Evolutionary conservation across 1,140 invertebrate genomes (phyloP).

Genomic region (Drosophila littoralis): DNA sequence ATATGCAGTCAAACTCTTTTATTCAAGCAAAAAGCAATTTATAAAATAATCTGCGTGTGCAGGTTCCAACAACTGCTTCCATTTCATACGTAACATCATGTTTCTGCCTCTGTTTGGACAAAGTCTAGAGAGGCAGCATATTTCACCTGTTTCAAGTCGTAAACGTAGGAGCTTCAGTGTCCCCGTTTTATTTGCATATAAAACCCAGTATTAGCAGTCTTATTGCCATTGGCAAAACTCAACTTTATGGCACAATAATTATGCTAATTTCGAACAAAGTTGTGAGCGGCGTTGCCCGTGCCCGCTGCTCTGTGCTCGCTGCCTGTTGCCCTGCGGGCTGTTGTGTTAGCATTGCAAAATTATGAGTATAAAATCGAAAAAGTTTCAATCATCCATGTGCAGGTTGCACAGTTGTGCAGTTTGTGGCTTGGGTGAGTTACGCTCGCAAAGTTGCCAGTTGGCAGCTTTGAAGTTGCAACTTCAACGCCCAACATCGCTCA

Average conservation of each 20-base stretch:
- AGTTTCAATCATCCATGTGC: constrained; percentile 72
- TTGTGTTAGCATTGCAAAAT: constrained; percentile 60
- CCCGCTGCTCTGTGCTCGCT: background rate
- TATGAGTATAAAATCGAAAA: constrained; percentile 81
- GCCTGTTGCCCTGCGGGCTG: constrained; percentile 33
- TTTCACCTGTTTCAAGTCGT: constrained; percentile 10
- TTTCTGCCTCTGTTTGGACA: background rate
- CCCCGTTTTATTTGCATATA: constrained; percentile 29
- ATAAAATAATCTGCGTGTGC: too few species aligned
- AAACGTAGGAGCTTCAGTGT: constrained; percentile 6
- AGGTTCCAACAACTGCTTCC: background rate
- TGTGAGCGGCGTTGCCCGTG: constrained; percentile 36
- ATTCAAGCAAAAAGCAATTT: background rate
- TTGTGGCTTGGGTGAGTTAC: constrained; percentile 9
- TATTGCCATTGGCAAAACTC: constrained; percentile 57
- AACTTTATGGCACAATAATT: constrained; percentile 77
- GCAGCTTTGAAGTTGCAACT: constrained; percentile 72
- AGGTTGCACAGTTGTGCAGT: constrained; percentile 49
- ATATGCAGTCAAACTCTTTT: too few species aligned
- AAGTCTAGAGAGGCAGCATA: background rate
- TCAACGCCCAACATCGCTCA: constrained; percentile 47
- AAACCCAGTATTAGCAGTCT: constrained; percentile 42
- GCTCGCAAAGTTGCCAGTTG: constrained; percentile 38
- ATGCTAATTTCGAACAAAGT: constrained; percentile 76
- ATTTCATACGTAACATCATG: background rate